Evolutionary conservation across 64 coral and sea anemone genomes (phyloP), one percentile per base, ranked within the genome.

Genomic region (Dendronephthya gigantea): DNA sequence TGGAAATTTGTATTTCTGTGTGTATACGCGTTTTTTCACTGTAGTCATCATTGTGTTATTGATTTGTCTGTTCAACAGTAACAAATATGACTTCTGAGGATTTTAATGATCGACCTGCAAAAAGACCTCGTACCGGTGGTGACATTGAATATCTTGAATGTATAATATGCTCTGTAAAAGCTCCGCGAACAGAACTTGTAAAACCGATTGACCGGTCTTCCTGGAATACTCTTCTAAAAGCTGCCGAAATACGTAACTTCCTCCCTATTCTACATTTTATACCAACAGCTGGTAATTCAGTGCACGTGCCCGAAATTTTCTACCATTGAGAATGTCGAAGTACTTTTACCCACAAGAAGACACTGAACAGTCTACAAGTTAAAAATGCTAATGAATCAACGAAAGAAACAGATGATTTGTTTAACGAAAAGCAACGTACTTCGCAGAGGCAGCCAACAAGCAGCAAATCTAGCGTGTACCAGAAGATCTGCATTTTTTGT

Each of bases 401-500:
- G 40, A 39, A 35, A 2, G n/a, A 43, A 30, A 28, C 13, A 82
- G 23, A 85, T 40, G 33, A 40, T 41, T 9, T n/a, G 32, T 27
- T 10, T 38, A 34, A 91, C 13, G 74, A 91, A 50, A 23, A 83
- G 37, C 70, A 38, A 72, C 28, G 19, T 23, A 89, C 45, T 28
- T 82, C 50, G 68, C 49, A 72, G 62, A 87, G 37, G 45, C 13
- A 30, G 35, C 58, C 34, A 81, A 41, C 49, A 14, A 45, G 33
- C 48, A 47, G 37, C 32, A 82, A 35, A 40, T 87, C 84, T 25
- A 59, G 33, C 49, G 81, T 83, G 9, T 91, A 69, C 68, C 29
- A 87, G 47, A 34, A 39, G 41, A 35, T 91, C 79, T 91, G 90
- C 68, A 86, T 91, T 28, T 91, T 91, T 82, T 91, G 90, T 87